phyloP scores from a whole-genome alignment of 1,140 invertebrate species.

The Semibalanus balanoides region DNA sequence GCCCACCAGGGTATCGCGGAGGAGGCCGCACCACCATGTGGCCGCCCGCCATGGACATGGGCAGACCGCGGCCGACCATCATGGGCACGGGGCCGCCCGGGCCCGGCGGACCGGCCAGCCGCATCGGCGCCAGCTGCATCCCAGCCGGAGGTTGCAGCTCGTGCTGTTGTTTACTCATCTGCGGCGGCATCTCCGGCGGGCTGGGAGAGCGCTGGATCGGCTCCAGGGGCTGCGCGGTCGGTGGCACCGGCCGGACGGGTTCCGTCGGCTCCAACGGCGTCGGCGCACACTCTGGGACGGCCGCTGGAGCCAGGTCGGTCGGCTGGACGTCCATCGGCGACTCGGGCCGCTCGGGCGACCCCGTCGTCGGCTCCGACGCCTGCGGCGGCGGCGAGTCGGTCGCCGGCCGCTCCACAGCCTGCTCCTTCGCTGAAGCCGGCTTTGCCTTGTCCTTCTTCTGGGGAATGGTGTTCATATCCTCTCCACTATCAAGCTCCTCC shows the following conservation, averaged over 20 bases:
- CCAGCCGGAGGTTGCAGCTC: not conserved
- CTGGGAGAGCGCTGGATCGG: not conserved
- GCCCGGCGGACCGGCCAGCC: not conserved
- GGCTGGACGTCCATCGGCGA: not conserved
- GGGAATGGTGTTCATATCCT: not conserved
- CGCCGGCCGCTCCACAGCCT: not conserved
- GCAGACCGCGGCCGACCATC: not conserved
- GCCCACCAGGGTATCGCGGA: not conserved
- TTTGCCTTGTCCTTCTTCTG: not conserved
- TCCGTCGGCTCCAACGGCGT: not conserved
- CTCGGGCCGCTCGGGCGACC: no score
- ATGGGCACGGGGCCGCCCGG: no score
- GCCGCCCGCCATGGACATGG: not conserved
- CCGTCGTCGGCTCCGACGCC: no score
- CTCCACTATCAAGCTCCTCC: slow-evolving; percentile 7
- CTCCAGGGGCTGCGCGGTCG: not conserved
- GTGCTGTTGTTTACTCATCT: not conserved
- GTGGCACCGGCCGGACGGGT: no score
- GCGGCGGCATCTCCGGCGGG: no score
- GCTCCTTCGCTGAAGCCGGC: no score
- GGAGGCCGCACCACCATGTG: not conserved
- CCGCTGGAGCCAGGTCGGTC: no score
- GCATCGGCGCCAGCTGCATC: not conserved
- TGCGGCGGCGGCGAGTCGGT: no score
- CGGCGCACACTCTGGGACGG: no score